Base-by-base conservation (phyloP, 2,113 vertebrate species). In the Peromyscus maniculatus region DNA sequence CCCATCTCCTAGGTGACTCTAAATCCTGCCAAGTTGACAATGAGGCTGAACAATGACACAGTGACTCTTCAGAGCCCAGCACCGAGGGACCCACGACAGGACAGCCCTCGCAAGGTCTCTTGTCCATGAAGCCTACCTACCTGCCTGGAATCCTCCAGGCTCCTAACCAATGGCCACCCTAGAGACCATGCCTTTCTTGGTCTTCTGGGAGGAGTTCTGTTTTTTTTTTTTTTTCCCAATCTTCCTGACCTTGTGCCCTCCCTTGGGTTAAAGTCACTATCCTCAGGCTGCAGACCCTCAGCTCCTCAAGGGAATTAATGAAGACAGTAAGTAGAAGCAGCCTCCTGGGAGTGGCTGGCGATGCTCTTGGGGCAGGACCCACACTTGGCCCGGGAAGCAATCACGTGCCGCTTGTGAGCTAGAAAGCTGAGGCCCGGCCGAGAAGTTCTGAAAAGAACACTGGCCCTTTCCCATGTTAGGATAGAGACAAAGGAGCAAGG, bases 111-210 rank as follows among this genome's bases (percentile, higher is more conserved):
- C 5, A n/a, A 8, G 67, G 24, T 5, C 36, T 33, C 75, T n/a
- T 0, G 5, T 43, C 43, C 3, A 5, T 67, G 5, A 75, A 2
- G 55, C 28, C 57, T 1, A 2, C 1, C 74, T 8, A 11, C 43
- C 87, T 59, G 24, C n/a, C 7, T 11, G n/a, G 93, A 39, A 36
- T 52, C 31, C 11, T 62, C 9, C 1, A 1, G 7, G 49, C 21
- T 66, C 0, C 0, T 4, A 0, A 19, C 4, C 4, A 24, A 2
- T 7, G 17, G 43, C 49, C 24, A 11, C 15, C 15, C 11, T n/a
- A 1, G 39, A 22, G 55, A 24, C 67, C 3, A 24, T 0, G 36
- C 4, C 43, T 86, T 64, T 26, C 36, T 39, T 16, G 10, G 52
- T 36, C 39, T 75, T 49, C 31, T 74, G 46, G 26, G 24, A 36